Conservation (phyloP, 1,140 invertebrate genomes). For the Temnothorax longispinosus region DNA sequence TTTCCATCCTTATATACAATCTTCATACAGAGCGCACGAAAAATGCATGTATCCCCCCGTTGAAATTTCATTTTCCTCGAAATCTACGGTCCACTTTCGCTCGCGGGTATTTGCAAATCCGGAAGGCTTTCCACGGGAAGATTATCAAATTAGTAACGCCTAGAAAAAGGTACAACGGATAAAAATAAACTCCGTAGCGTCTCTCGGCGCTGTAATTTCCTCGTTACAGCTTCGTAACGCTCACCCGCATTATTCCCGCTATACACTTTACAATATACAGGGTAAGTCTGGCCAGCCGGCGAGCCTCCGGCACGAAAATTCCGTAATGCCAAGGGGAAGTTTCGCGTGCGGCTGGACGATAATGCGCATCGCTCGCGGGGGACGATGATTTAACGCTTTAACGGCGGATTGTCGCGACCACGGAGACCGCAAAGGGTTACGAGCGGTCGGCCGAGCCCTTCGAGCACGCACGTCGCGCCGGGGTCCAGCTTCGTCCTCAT, state of each 20-base stretch:
- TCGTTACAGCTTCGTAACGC: conserved; percentile 21
- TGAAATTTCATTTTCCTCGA: neutral
- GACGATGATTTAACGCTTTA: conserved; percentile 71
- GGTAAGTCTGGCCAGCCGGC: neutral
- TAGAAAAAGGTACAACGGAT: neutral
- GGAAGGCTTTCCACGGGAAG: neutral
- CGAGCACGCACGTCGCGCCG: neutral
- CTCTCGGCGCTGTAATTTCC: neutral
- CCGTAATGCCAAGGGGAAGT: conserved; percentile 17
- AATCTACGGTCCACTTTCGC: neutral
- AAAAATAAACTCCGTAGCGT: neutral
- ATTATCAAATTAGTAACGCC: neutral
- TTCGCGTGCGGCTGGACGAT: conserved; percentile 57
- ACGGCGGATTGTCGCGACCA: conserved; percentile 69
- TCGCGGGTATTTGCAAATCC: too few relatives aligned
- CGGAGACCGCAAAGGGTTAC: conserved; percentile 69
- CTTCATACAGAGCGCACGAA: neutral
- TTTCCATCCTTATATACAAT: conserved; percentile 1
- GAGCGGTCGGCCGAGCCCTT: conserved; percentile 11
- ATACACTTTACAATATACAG: neutral
- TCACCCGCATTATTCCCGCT: neutral
- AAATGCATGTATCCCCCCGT: neutral
- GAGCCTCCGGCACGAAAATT: conserved; percentile 32
- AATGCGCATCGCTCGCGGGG: conserved; percentile 51
- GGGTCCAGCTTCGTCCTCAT: conserved; percentile 54